Percentiles rank a stretch among this genome's conserved stretches.
Conservation (phyloP, 2,797 vertebrate species). For the Acanthis flammea region DNA sequence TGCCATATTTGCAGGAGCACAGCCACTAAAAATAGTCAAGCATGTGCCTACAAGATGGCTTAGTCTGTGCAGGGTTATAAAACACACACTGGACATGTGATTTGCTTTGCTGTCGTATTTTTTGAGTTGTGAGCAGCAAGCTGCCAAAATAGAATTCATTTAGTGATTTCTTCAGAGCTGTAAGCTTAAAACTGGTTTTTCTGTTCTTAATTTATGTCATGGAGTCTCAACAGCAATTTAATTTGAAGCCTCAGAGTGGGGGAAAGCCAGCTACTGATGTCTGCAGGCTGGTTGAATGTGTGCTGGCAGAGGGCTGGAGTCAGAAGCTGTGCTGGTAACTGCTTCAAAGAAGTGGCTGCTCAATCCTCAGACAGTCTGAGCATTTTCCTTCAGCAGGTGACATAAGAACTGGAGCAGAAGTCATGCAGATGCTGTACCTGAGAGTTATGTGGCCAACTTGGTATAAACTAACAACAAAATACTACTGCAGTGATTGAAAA, state of each 20-base stretch:
- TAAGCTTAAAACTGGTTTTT: slow-evolving; percentile 63
- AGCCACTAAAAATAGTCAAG: slow-evolving; percentile 63
- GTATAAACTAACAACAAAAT: background rate
- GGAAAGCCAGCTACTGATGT: slow-evolving; percentile 63
- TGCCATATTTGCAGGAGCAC: slow-evolving; percentile 45
- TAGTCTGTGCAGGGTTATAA: slow-evolving; percentile 35
- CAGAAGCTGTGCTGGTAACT: slow-evolving; percentile 33
- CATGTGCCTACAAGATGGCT: slow-evolving; percentile 64
- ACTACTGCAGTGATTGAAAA: background rate
- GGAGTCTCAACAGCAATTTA: slow-evolving; percentile 65
- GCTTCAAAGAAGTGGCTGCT: slow-evolving; percentile 50
- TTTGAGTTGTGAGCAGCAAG: slow-evolving; percentile 32
- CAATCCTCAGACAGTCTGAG: background rate
- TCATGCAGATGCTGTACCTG: background rate
- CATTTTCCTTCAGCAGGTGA: slow-evolving; percentile 23
- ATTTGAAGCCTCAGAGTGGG: slow-evolving; percentile 46
- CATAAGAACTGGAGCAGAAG: slow-evolving; percentile 19
- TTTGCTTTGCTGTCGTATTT: slow-evolving; percentile 37
- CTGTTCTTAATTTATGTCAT: slow-evolving; percentile 70
- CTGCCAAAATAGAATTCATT: slow-evolving; percentile 60
- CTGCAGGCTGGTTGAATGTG: slow-evolving; percentile 40
- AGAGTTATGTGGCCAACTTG: background rate
- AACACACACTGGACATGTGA: slow-evolving; percentile 44
- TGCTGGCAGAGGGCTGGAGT: slow-evolving; percentile 43
- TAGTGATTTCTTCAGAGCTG: slow-evolving; percentile 57